phyloP scores from a whole-genome alignment of 30 jellyfish, hydroid and myxozoan genomes.

The Nemopilema nomurai region DNA sequence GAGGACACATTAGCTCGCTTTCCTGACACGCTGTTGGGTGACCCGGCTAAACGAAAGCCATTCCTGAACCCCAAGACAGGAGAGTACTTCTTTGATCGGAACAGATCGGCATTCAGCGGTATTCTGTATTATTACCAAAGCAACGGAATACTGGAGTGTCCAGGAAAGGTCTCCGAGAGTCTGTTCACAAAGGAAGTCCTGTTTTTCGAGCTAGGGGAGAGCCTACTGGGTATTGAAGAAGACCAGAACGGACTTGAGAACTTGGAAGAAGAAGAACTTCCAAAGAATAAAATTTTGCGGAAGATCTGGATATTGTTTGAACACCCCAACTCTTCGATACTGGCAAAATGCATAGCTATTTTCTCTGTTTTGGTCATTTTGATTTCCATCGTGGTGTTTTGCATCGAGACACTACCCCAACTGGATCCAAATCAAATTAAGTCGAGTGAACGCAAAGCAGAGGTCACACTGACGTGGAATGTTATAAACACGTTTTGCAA shows the following conservation, averaged over 20 bases:
- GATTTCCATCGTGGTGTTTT: conserved; percentile 84
- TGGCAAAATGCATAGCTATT: conserved; percentile 77
- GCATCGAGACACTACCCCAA: conserved; percentile 91
- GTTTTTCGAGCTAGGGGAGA: conserved; percentile 91
- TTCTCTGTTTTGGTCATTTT: conserved; percentile 82
- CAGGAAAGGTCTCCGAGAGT: conserved; percentile 89
- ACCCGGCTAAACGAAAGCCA: conserved; percentile 78
- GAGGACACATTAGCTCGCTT: conserved; percentile 83
- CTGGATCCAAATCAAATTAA: conserved; percentile 78
- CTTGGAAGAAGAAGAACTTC: conserved; percentile 69
- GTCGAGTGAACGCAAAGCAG: conserved; percentile 13
- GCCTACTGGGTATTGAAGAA: conserved; percentile 56
- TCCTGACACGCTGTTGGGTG: conserved; percentile 93
- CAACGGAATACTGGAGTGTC: conserved; percentile 87
- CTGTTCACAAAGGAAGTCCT: conserved; percentile 90
- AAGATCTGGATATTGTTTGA: conserved; percentile 87
- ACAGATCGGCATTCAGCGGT: conserved; percentile 92
- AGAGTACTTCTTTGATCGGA: conserved; percentile 93
- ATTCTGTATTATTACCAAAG: conserved; percentile 84
- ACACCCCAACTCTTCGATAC: conserved; percentile 81
- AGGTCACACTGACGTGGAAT: conserved; percentile 76
- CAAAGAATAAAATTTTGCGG: conserved; percentile 55
- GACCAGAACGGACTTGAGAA: conserved; percentile 44
- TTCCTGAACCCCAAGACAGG: conserved; percentile 72
- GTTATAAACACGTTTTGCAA: conserved; percentile 81